A percentile compares a stretch with the other conserved stretches of the same genome.
These are phyloP conservation scores for Ricordea florida DNA, from an alignment of 92 coral and sea anemone genomes.

Conservation along the genomic window DNA sequence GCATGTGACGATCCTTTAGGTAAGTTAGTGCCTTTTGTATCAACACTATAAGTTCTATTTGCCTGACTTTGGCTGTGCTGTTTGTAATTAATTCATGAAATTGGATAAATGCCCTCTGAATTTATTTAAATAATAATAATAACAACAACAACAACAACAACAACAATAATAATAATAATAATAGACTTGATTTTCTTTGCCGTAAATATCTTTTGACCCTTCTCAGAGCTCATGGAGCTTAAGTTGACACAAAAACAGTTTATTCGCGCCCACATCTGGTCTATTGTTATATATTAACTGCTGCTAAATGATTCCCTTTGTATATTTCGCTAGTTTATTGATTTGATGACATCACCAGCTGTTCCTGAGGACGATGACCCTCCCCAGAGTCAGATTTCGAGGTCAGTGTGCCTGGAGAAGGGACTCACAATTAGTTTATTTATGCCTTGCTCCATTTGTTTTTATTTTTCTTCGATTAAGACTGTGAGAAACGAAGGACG, in stretches of 20 bases:
- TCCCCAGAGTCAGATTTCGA: constrained; percentile 21
- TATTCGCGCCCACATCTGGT: too few species aligned
- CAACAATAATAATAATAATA: too few species aligned
- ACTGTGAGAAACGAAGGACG: constrained; percentile 1
- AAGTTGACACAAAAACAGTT: background rate
- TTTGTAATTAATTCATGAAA: too few species aligned
- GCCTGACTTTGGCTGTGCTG: constrained; percentile 1
- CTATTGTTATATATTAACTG: constrained; percentile 11
- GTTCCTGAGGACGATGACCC: constrained; percentile 25
- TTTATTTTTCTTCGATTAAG: too few species aligned
- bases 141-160: too few species aligned
- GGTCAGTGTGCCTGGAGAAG: constrained; percentile 31
- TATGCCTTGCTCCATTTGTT: constrained; percentile 9
- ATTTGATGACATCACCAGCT: constrained; percentile 32
- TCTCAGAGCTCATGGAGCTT: constrained; percentile 1
- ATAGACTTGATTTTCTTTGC: too few species aligned
- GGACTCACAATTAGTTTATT: constrained; percentile 18
- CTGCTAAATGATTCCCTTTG: constrained; percentile 18
- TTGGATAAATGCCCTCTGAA: too few species aligned
- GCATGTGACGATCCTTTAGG: constrained; percentile 12
- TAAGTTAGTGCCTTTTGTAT: background rate
- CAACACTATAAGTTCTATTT: background rate
- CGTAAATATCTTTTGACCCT: background rate
- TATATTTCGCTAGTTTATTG: constrained; percentile 2
- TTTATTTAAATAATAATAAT: too few species aligned